Base-by-base conservation (phyloP, 2,888 invertebrate species). In the Rhagonycha fulva region DNA sequence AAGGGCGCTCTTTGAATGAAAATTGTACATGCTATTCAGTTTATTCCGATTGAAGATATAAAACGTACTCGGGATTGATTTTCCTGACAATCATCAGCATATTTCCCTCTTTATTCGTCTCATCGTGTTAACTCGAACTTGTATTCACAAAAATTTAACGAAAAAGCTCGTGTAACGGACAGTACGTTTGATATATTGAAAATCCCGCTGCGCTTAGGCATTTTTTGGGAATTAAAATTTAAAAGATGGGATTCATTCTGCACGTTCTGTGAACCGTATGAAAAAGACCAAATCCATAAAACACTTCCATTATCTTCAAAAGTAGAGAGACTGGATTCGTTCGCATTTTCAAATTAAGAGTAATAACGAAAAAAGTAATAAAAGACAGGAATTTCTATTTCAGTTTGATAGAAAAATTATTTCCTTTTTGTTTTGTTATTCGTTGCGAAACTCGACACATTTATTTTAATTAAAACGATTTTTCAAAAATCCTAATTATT, bases 191-290 rank as follows among this genome's bases (percentile, higher is more conserved):
- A 77, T 77, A 74, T 77, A 77, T 77, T 74, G 74, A 74, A 74
- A 77, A 69, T 69, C 76, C 76, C 72, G 71, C 71, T 70, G 78
- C 61, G 78, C 71, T 68, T 72, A 70, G 75, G 74, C 69, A 74
- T 63, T 70, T 70, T 76, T 72, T 76, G 72, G 82, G 83, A 84
- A 84, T 85, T 83, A 85, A 85, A 83, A 82, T 81, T 76, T 77
- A 81, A 81, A 77, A 82, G 82, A 84, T 82, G 82, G 81, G 82
- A 82, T 81, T 80, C 72, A 77, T 79, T 83, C 81, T 82, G 82
- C 81, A 82, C 82, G 81, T 78, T 79, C 79, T 77, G 78, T 80
- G 81, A 83, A 83, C 84, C 82, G 82, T 82, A 80, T 77, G 75
- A 80, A 79, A 80, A 79, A 74, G 69, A 66, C 77, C 74, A 77